Base-by-base conservation (phyloP, 1,140 invertebrate genomes). In the Ladona fulva region DNA sequence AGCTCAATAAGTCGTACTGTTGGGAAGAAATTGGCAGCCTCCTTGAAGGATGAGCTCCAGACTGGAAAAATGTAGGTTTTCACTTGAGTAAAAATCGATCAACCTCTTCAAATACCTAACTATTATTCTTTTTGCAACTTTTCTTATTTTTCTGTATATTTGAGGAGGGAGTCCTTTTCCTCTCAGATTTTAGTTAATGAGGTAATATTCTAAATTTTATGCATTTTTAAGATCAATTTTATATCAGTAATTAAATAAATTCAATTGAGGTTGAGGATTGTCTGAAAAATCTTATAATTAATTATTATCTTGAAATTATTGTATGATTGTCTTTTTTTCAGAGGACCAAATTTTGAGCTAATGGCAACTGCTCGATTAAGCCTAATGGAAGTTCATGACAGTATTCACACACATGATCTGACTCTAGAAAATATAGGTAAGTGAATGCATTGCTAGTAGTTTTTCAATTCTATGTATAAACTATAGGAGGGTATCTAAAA, bases 1-100 rank as follows among this genome's bases (percentile, higher is more conserved):
- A 89, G 88, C 52, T 92, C 91, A 11, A 90, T 93, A 24, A 91
- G 90, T 29, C 87, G 89, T 81, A 91, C 90, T 24, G 89, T 92
- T 19, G 91, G 91, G 0, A 89, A 90, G 81, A 90, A 89, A 81
- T 82, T 91, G 5, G 87, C 88, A 3, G 87, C 88, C 44, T 86
- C 87, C 29, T 82, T 90, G 0, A 84, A 85, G 78, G 88, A 89
- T 78, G 87, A 89, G 82, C 82, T 88, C 5, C 86, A 87, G 79
- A 84, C 85, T 24, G 84, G 82, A 24, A 87, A 88, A 84, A 85
- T 86, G 86, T 88, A 83, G 82, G 83, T 83, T 19, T 59, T 24
- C 6, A 24, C 44, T 80, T 44, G 0, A 8, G 16, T 37, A 37
- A 37, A 37, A 5, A 37, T 37, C 29, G 1, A 5, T 73, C 1